These are phyloP conservation scores for Lepas anatifera DNA, from an alignment of 2,888 invertebrate species.

Conservation along the genomic window DNA sequence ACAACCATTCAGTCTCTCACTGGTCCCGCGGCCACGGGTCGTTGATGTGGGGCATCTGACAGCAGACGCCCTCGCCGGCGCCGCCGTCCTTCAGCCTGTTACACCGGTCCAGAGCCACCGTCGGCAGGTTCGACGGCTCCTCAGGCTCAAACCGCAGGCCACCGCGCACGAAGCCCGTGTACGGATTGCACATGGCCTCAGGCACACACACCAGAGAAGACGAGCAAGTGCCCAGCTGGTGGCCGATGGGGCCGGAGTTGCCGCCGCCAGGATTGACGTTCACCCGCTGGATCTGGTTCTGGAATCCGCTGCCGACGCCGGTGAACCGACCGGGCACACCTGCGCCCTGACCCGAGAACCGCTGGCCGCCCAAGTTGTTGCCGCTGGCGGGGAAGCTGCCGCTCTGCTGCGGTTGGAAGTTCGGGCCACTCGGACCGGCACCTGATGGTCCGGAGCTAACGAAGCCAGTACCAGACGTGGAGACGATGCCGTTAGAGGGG, in stretches of 20 bases:
- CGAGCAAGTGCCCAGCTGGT: not conserved
- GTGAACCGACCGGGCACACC: no score
- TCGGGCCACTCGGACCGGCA: not conserved
- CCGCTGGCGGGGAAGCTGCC: not conserved
- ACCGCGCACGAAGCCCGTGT: constrained; percentile 9
- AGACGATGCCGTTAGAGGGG: no score
- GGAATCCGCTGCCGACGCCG: no score
- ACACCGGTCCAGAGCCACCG: not conserved
- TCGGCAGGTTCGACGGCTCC: not conserved
- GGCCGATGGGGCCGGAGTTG: not conserved
- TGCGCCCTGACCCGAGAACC: no score
- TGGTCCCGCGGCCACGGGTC: not conserved
- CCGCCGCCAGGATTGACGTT: not conserved
- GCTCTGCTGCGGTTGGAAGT: not conserved
- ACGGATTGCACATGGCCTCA: not conserved
- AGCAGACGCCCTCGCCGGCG: constrained; percentile 1
- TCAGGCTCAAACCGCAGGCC: not conserved
- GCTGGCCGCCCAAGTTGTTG: not conserved
- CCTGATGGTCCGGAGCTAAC: not conserved
- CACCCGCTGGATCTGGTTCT: not conserved
- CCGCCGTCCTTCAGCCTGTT: not conserved
- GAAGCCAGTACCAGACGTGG: not conserved
- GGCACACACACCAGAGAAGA: not conserved
- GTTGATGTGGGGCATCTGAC: constrained; percentile 11
- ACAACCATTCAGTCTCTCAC: no score